Conservation (phyloP, 2,888 invertebrate genomes). For the Ennomos fuscantarius region DNA sequence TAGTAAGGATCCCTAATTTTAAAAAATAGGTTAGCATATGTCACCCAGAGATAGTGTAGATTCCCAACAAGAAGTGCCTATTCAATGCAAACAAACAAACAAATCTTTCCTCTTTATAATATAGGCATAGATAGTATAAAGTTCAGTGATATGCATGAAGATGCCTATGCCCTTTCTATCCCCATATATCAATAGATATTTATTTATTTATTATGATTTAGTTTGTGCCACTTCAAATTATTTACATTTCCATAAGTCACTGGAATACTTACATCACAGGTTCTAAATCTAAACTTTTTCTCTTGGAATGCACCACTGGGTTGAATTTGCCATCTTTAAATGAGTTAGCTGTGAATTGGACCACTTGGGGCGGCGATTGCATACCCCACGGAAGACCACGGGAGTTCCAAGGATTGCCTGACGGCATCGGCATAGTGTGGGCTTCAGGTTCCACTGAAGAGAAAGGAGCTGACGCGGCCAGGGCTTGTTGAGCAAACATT, state of each 20-base stretch:
- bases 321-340: constrained; percentile 48
- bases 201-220: too few relatives aligned
- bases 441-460: constrained; percentile 54
- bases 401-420: constrained; percentile 81
- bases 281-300: constrained; percentile 75
- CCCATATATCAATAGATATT: too few relatives aligned
- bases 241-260: background rate
- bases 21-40: too few relatives aligned
- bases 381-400: constrained; percentile 83
- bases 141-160: too few relatives aligned
- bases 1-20: too few relatives aligned
- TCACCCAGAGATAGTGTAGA: too few relatives aligned
- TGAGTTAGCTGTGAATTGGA: constrained; percentile 75
- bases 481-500: constrained; percentile 70
- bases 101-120: too few relatives aligned
- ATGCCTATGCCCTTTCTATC: too few relatives aligned
- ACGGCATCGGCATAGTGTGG: constrained; percentile 72
- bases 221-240: too few relatives aligned
- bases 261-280: constrained; percentile 78
- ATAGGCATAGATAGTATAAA: too few relatives aligned
- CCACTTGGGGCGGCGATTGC: constrained; percentile 70
- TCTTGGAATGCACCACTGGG: constrained; percentile 68
- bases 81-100: too few relatives aligned
- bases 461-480: constrained; percentile 57
- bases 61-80: too few relatives aligned